Evolutionary conservation across 1,140 invertebrate species (phyloP).

Genomic region (Tetragnatha versicolor): DNA sequence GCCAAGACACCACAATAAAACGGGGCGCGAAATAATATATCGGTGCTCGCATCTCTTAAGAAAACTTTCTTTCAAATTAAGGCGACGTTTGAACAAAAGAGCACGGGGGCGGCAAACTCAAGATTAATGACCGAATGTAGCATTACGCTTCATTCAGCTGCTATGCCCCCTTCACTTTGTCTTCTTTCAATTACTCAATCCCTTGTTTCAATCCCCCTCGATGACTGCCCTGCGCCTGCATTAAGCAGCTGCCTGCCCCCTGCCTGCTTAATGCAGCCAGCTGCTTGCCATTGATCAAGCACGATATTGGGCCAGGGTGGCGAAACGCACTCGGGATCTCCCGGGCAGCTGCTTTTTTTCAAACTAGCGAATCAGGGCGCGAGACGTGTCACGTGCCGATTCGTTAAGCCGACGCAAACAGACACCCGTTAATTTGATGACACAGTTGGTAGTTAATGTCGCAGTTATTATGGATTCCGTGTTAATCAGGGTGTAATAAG

Average conservation of each 20-base stretch:
- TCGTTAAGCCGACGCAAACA: constrained; percentile 27
- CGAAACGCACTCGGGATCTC: too few species aligned
- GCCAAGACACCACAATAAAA: background rate
- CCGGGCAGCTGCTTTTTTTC: too few species aligned
- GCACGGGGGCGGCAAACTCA: constrained; percentile 17
- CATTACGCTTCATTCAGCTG: constrained; percentile 32
- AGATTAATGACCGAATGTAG: constrained; percentile 45
- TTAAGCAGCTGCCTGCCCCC: background rate
- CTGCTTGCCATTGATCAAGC: constrained; percentile 44
- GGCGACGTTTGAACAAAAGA: constrained; percentile 40
- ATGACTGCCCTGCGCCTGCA: background rate
- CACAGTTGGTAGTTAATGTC: constrained; percentile 49
- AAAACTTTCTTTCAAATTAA: constrained; percentile 25
- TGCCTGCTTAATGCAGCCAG: constrained; percentile 15
- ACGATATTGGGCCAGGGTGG: background rate
- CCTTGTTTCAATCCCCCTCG: constrained; percentile 20
- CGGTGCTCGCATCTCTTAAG: constrained; percentile 31
- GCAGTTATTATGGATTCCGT: constrained; percentile 42
- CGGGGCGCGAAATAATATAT: constrained; percentile 25
- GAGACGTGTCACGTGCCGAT: constrained; percentile 16
- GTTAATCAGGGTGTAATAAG: constrained; percentile 48
- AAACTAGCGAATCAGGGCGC: constrained; percentile 1
- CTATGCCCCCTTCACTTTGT: constrained; percentile 37
- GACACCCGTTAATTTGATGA: constrained; percentile 41
- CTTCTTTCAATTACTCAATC: constrained; percentile 48